Base-by-base conservation (phyloP, 2,888 invertebrate genomes). In the Xestia sexstrigata region DNA sequence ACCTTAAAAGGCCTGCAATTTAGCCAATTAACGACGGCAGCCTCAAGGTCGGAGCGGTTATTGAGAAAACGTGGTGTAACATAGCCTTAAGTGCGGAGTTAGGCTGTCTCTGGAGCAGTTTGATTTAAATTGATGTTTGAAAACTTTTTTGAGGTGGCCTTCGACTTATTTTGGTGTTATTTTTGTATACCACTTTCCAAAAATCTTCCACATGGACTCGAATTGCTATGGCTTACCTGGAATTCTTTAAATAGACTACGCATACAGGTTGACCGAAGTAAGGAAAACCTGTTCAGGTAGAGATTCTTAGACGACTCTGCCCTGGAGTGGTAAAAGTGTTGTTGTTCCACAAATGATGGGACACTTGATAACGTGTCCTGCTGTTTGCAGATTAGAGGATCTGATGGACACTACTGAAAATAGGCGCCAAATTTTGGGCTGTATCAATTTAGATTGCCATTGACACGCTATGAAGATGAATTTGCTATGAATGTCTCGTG, bases 1-100 rank as follows among this genome's bases (percentile, higher is more conserved):
- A 79, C 96, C 95, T 89, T 95, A 95, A 92, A 95, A 90, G 96
- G 96, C 70, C 81, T 82, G 95, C 93, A 93, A 95, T 96, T 96
- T 94, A 96, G 92, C 92, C 94, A 93, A 94, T 94, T 94, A 94
- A 90, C 89, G 93, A 92, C 93, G 93, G 94, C 92, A 91, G 87
- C 87, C 78, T 88, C 96, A 96, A 96, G 95, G 95, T 93, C 94
- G 88, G 71, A 62, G 73, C 80, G 82, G 89, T 92, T 91, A 93
- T 94, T 92, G 92, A 91, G 86, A 88, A 89, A 89, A 94, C 94
- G 93, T 94, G 94, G 92, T 87, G 87, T 83, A 86, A 86, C 86
- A 86, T 78, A 74, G 81, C 90, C 85, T 88, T 87, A 82, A 81
- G 68, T 74, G 84, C 62, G 69, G 60, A 63, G 67, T 68, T 85